These are phyloP conservation scores for Oreochromis tanganicae DNA, from an alignment of 2,113 vertebrate species.

Conservation along the genomic window DNA sequence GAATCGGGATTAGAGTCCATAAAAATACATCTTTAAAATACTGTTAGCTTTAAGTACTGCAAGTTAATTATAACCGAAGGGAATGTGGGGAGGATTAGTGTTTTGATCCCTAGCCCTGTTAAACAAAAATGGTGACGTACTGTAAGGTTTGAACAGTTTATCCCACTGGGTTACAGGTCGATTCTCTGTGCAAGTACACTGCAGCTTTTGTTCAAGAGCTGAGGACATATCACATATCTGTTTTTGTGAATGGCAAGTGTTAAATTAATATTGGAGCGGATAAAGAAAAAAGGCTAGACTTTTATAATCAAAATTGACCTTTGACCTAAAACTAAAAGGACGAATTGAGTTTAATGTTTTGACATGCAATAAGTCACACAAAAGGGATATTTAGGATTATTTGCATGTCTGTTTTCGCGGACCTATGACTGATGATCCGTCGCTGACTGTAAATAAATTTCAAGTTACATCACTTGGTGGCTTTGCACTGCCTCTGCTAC, in stretches of 20 bases:
- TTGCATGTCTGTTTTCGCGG: background rate
- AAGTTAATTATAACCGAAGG: conserved; percentile 52
- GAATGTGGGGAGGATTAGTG: conserved; percentile 78
- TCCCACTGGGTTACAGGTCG: conserved; percentile 23
- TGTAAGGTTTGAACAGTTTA: conserved; percentile 44
- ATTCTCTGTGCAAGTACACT: background rate
- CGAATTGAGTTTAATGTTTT: background rate
- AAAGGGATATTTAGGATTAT: background rate
- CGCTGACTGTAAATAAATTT: conserved; percentile 41
- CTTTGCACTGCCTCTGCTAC: conserved; percentile 12
- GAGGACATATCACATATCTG: conserved; percentile 3
- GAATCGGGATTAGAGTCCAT: conserved; percentile 35
- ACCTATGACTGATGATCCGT: conserved; percentile 27
- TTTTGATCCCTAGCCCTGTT: conserved; percentile 76
- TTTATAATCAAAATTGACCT: background rate
- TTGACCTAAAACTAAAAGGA: background rate
- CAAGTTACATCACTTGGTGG: conserved; percentile 14
- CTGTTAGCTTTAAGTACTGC: conserved; percentile 18
- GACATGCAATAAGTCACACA: background rate
- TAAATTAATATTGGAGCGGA: background rate
- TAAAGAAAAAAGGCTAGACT: background rate
- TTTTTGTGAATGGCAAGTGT: background rate
- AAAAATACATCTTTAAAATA: conserved; percentile 49
- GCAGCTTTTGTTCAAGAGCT: conserved; percentile 1
- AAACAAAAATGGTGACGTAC: conserved; percentile 42